Conservation (phyloP, 2,888 invertebrate species). For the Ichneumoninae sp. region DNA sequence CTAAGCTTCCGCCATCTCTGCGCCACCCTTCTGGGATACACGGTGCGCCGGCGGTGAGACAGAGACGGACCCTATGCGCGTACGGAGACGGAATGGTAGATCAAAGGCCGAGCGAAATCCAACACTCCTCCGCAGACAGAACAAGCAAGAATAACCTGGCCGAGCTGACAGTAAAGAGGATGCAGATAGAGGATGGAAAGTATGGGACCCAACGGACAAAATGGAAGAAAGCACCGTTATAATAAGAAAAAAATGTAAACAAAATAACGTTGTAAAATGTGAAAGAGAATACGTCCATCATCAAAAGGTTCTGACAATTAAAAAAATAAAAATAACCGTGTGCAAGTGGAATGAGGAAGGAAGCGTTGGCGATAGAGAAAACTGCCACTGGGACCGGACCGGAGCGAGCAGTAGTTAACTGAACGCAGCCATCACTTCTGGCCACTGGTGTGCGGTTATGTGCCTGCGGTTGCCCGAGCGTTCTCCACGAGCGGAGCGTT, state of each 20-base stretch:
- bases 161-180: constrained; percentile 21
- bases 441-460: constrained; percentile 43
- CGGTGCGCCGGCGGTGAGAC: constrained; percentile 5
- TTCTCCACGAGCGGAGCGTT: constrained; percentile 37
- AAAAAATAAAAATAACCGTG: constrained; percentile 51
- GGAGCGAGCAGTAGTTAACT: constrained; percentile 59
- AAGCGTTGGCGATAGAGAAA: constrained; percentile 52
- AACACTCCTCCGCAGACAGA: constrained; percentile 53
- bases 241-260: constrained; percentile 23
- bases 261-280: constrained; percentile 31
- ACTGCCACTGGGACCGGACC: constrained; percentile 36
- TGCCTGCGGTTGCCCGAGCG: constrained; percentile 50
- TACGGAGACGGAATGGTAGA: constrained; percentile 73
- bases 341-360: constrained; percentile 52
- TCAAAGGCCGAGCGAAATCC: constrained; percentile 74
- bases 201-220: background rate
- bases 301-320: background rate
- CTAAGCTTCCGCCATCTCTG: constrained; percentile 62
- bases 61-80: constrained; percentile 44
- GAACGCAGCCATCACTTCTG: constrained; percentile 48
- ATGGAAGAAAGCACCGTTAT: constrained; percentile 16
- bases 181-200: constrained; percentile 17
- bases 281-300: constrained; percentile 8
- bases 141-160: constrained; percentile 57
- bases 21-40: constrained; percentile 4